These are phyloP conservation scores for Sebastes taczanowskii DNA, from an alignment of 2,797 vertebrate species.

Conservation along the genomic window DNA sequence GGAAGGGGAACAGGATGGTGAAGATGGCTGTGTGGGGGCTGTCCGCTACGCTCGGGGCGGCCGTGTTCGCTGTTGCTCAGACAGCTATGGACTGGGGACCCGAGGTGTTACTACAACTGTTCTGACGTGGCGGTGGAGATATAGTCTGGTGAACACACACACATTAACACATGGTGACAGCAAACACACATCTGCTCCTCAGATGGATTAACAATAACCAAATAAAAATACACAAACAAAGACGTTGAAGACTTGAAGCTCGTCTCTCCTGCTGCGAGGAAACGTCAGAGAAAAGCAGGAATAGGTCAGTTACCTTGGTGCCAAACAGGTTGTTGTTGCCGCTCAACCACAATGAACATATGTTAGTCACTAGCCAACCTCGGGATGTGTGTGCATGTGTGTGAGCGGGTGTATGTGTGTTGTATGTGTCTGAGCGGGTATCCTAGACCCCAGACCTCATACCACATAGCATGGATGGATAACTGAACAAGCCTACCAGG, in stretches of 20 bases:
- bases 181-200: background rate
- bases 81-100: constrained; percentile 88
- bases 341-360: constrained; percentile 34
- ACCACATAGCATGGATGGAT: constrained; percentile 1
- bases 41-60: constrained; percentile 85
- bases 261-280: background rate
- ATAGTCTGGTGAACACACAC: constrained; percentile 14
- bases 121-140: constrained; percentile 68
- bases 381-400: constrained; percentile 25
- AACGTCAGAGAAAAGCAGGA: background rate
- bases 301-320: constrained; percentile 27
- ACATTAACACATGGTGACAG: background rate
- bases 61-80: constrained; percentile 86
- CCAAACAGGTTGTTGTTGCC: constrained; percentile 67
- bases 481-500: background rate
- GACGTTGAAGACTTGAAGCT: constrained; percentile 21
- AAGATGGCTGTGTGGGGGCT: constrained; percentile 89
- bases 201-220: background rate
- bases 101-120: constrained; percentile 85
- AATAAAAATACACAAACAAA: constrained; percentile 17
- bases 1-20: constrained; percentile 77
- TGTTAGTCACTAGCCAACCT: constrained; percentile 37
- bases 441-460: background rate
- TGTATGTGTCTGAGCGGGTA: background rate
- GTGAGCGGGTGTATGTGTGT: background rate